Base-by-base conservation (phyloP, 2,113 vertebrate genomes). In the Syrrhaptes paradoxus region DNA sequence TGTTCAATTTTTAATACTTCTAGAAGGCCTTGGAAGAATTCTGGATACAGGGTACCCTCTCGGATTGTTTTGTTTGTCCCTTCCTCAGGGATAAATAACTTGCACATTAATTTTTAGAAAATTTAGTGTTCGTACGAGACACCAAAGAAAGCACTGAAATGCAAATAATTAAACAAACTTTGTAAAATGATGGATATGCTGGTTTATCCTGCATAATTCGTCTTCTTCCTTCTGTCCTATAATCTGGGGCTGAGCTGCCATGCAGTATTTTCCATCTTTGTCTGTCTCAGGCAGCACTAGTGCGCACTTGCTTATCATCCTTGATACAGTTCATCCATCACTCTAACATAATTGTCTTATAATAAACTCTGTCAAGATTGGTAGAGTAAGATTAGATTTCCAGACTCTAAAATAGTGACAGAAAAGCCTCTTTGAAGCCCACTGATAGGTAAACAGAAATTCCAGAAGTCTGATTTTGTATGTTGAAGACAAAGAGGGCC, bases 291-390 rank as follows among this genome's bases (percentile, higher is more conserved):
- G 29, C 54, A 72, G 11, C 19, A n/a, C 32, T 25, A 46, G 57
- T 13, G 43, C 36, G 38, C 38, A 67, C 32, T 80, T 78, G 43
- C 65, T 94, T 72, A 72, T 89, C 68, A 81, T 87, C 70, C 48
- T 71, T 79, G 52, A 85, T 75, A 43, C 11, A 79, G 32, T 52
- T n/a, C 41, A 72, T 89, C 34, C 24, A 78, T 82, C 70, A 85
- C 72, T 89, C 52, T 89, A 75, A 93, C 65, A 48, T 93, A 52
- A 91, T 89, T 91, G 66, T 91, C 70, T 87, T 87, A 85, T 72
- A 61, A 94, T 76, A 94, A 93, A 93, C 82, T 89, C 81, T 93
- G 49, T 79, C 61, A 87, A 74, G 52, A 82, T 59, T 82, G 17
- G 24, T 75, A 61, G 48, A 55, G 18, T 78, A 51, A 26, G 48